These are phyloP conservation scores for Gracilinanus agilis DNA, from an alignment of 2,113 vertebrate species.

Conservation along the genomic window DNA sequence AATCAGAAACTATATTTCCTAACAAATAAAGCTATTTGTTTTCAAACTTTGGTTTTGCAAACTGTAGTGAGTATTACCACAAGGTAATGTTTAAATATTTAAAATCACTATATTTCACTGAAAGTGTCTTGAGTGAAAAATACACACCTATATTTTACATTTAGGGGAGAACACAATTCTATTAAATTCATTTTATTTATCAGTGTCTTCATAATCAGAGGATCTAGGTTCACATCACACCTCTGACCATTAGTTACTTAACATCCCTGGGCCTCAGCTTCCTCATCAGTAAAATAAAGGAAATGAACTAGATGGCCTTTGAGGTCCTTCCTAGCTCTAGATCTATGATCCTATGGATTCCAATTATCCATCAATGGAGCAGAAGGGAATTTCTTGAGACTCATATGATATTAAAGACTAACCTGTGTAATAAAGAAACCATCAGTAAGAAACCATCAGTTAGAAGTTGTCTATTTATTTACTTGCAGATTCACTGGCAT, in stretches of 20 bases:
- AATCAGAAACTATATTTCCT: neutral
- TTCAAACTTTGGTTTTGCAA: neutral
- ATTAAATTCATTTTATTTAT: neutral
- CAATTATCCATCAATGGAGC: conserved; percentile 33
- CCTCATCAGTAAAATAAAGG: neutral
- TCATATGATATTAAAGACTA: neutral
- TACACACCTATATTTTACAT: neutral
- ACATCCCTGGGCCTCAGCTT: neutral
- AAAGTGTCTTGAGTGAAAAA: neutral
- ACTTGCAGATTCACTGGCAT: neutral
- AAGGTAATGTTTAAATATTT: neutral
- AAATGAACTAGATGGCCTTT: neutral
- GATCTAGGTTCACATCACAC: neutral
- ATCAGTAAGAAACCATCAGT: neutral
- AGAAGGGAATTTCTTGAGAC: neutral
- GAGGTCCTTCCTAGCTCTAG: neutral
- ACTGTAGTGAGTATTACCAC: neutral
- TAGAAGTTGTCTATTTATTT: conserved; percentile 5
- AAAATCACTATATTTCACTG: neutral
- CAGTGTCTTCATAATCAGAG: neutral
- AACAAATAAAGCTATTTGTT: neutral
- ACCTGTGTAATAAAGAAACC: neutral
- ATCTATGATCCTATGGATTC: conserved; percentile 2
- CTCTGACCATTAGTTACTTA: neutral
- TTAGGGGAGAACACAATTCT: neutral